These are phyloP conservation scores for Condylura cristata DNA, from an alignment of 2,113 vertebrate species.

Conservation along the genomic window DNA sequence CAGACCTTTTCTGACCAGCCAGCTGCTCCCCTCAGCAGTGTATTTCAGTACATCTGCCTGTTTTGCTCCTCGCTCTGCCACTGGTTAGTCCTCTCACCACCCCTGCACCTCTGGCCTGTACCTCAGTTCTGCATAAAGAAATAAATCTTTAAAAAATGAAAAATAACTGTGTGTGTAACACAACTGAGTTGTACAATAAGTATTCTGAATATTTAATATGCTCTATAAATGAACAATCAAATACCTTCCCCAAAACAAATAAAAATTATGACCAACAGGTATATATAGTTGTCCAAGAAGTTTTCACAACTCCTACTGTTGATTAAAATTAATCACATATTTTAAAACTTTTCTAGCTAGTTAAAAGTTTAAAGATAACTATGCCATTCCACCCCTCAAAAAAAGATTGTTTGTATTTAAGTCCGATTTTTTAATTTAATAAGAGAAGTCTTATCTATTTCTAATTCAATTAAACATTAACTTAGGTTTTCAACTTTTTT, in stretches of 20 bases:
- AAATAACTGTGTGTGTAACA: not conserved
- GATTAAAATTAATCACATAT: not conserved
- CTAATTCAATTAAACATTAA: conserved; percentile 11
- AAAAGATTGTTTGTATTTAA: not conserved
- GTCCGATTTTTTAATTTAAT: not conserved
- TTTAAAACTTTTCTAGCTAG: not conserved
- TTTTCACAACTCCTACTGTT: not conserved
- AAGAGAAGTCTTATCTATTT: not conserved
- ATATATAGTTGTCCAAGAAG: not conserved
- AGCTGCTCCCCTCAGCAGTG: no score
- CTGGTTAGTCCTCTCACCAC: no score
- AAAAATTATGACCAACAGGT: not conserved
- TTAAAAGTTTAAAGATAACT: conserved; percentile 12
- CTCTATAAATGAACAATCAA: not conserved
- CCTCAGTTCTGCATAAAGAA: no score
- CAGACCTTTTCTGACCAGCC: no score
- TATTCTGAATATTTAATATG: not conserved
- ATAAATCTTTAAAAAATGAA: no score
- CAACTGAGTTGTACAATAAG: not conserved
- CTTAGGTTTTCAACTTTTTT: not conserved
- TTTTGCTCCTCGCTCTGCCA: no score
- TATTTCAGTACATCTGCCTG: no score
- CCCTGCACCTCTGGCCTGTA: no score
- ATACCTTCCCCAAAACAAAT: not conserved
- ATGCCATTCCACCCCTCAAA: not conserved